Evolutionary conservation across 2,888 invertebrate genomes (phyloP).

Genomic region (Hartigia nigra): DNA sequence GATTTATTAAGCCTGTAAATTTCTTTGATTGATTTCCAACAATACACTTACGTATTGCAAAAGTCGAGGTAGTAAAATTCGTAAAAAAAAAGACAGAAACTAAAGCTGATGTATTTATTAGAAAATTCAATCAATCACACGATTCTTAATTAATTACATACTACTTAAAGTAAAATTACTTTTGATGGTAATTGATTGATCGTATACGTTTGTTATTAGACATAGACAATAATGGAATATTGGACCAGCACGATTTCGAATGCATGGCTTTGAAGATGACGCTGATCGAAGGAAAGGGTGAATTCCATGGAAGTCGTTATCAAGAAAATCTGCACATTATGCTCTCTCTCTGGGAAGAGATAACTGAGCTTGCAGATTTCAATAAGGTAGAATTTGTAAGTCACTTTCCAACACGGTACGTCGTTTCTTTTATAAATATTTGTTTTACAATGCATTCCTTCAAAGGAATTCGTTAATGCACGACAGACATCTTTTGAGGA

Average conservation of each 20-base stretch:
- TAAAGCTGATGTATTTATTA: background rate
- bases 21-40: background rate
- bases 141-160: background rate
- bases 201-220: slow-evolving; percentile 68
- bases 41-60: background rate
- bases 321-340: slow-evolving; percentile 86
- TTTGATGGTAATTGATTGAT: background rate
- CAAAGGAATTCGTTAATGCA: background rate
- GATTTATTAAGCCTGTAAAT: no score
- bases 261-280: slow-evolving; percentile 85
- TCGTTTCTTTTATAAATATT: background rate
- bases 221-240: slow-evolving; percentile 85
- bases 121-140: background rate
- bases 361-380: slow-evolving; percentile 86
- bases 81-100: no score
- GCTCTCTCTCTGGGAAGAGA: slow-evolving; percentile 87
- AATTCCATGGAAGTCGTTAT: slow-evolving; percentile 77
- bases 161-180: background rate
- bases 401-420: background rate
- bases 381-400: slow-evolving; percentile 74
- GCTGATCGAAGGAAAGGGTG: slow-evolving; percentile 85
- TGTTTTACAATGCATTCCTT: background rate
- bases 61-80: background rate
- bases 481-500: background rate
- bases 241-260: slow-evolving; percentile 85